Evolutionary conservation across 2,113 vertebrate species (phyloP).

Genomic region (Phalacrocorax pelagicus): DNA sequence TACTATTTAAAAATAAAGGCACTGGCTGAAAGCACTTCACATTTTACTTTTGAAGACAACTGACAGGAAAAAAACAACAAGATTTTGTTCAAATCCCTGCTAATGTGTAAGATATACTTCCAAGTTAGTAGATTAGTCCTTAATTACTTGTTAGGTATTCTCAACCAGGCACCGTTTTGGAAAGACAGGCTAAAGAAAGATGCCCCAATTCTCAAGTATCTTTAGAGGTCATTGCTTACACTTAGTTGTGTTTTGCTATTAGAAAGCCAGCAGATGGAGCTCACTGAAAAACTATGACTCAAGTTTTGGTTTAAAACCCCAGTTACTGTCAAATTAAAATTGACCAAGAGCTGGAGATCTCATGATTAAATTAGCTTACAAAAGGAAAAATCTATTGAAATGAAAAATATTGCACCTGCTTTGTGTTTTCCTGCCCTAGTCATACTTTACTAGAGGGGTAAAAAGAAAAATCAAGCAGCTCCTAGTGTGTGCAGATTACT

Average conservation of each 20-base stretch:
- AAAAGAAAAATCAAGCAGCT: not conserved
- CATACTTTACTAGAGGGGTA: not conserved
- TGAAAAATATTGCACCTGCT: not conserved
- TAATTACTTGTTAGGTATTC: not conserved
- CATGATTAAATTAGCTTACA: fast-evolving
- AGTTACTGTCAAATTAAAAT: not conserved
- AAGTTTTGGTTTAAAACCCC: not conserved
- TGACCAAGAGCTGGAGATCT: not conserved
- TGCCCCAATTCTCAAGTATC: not conserved
- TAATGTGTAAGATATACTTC: fast-evolving
- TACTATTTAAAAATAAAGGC: not conserved
- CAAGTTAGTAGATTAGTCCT: not conserved
- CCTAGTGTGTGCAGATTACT: not conserved
- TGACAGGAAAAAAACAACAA: not conserved
- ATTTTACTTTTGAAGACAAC: not conserved
- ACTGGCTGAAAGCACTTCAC: not conserved
- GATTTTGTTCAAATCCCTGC: not conserved
- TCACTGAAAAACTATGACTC: not conserved
- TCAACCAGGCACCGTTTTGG: not conserved
- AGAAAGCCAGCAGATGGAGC: not conserved
- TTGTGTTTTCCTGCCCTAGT: not conserved
- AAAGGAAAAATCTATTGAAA: not conserved
- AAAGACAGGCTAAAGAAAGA: not conserved
- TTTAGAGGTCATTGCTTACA: not conserved
- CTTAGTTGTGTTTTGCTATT: not conserved